Percentiles rank a stretch among this genome's conserved stretches.
phyloP scores from a whole-genome alignment of 2,888 invertebrate species.

The Archips xylosteana region DNA sequence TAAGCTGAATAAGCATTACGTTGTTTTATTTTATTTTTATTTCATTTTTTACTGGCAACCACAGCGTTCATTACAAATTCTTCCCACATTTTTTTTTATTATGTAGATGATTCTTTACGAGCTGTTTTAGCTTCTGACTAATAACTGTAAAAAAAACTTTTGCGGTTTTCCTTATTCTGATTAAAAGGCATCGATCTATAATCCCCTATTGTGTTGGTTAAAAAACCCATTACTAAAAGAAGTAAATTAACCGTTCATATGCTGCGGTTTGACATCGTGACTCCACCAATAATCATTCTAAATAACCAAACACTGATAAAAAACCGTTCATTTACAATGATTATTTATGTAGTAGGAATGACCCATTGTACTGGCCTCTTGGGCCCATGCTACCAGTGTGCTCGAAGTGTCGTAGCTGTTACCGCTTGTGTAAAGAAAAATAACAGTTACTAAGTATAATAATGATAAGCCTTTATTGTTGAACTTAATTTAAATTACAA shows the following conservation, averaged over 20 bases:
- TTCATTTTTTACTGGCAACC: not conserved
- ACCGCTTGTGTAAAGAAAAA: too few species aligned
- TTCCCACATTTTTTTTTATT: not conserved
- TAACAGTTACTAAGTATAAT: too few species aligned
- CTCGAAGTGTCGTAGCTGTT: too few species aligned
- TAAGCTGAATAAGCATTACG: conserved; percentile 4
- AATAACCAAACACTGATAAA: not conserved
- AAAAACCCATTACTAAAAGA: not conserved
- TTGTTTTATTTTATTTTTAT: not conserved
- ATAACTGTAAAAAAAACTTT: not conserved
- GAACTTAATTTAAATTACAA: too few species aligned
- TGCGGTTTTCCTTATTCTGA: not conserved
- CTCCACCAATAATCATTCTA: not conserved
- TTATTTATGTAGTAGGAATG: too few species aligned
- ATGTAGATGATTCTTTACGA: too few species aligned
- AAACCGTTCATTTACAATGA: not conserved
- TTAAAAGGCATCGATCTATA: not conserved
- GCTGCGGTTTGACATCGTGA: not conserved
- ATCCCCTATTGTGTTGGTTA: not conserved
- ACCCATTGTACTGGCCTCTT: too few species aligned
- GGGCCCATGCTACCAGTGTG: too few species aligned
- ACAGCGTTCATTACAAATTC: not conserved
- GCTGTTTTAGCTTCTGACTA: too few species aligned
- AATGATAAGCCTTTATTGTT: too few species aligned
- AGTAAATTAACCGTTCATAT: not conserved